Evolutionary conservation across 2,113 vertebrate genomes (phyloP), one percentile per base, ranked within the genome.

Genomic region (Colaptes auratus): DNA sequence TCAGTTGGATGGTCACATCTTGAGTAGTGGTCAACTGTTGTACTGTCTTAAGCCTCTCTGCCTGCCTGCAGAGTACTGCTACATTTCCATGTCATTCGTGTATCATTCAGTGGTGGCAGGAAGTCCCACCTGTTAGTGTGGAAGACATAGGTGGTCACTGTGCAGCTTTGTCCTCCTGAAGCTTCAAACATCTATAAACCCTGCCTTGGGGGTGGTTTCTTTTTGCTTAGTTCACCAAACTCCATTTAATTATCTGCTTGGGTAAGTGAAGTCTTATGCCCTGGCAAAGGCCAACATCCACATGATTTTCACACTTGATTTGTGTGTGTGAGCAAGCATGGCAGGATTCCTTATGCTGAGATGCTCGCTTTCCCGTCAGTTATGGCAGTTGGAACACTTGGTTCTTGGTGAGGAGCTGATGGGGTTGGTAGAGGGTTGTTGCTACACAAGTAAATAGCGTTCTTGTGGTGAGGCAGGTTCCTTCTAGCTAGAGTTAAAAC

Each of bases 281-380:
- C 25, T 19, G n/a, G 44, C 58, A 63, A 56, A 58, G 23, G 48
- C 53, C 39, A 58, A 5, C 25, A 44, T 23, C 66, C 55, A 16
- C 31, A 1, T 21, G 28, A 4, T 27, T 72, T 78, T 61, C 44
- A 30, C 55, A 6, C 14, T 58, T 36, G 16, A 33, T 33, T 56
- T 53, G 27, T 72, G 36, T n/a, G 11, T 19, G 20, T 0, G 1
- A 10, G 72, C 25, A 42, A 78, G 33, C 0, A 1, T 28, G 15
- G n/a, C 20, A 10, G 50, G n/a, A 28, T 87, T 82, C 20, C 52
- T 69, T 28, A 25, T 70, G 52, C 63, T 15, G n/a, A 35, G 58
- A 20, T 48, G 50, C 35, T 70, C 59, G 65, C 25, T 65, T 24
- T 25, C 27, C 39, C 13, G 9, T 79, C 44, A 21, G 24, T 88